Base-by-base conservation (phyloP, 2,797 vertebrate genomes). In the Macroramphosus scolopax region DNA sequence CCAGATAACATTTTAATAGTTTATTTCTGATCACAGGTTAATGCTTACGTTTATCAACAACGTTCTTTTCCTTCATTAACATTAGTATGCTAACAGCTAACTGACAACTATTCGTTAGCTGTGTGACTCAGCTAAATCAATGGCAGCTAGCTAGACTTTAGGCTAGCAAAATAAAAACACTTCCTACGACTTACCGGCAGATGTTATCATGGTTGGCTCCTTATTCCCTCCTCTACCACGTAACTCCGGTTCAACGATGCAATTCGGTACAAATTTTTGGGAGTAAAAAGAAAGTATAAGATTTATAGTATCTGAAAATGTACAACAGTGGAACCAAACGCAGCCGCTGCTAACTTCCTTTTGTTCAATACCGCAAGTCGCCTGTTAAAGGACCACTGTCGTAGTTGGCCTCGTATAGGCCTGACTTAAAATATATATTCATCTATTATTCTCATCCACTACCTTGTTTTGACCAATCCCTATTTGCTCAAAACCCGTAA, bases 111-210 rank as follows among this genome's bases (percentile, higher is more conserved):
- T 49, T 72, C 14, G 11, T 63, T 66, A 70, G 75, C 86, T 40
- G 25, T 91, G 89, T 92, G 91, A 92, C 91, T 92, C 91, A 92
- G 91, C 91, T 91, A 87, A 90, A 85, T 89, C 83, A 89, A 85
- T 81, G 74, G 69, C 53, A 45, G 62, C 53, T 41, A 60, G 72
- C 53, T 74, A 26, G 32, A 56, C 17, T 34, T 18, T 25, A 15
- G 1, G 43, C 54, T 60, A 76, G 12, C 49, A 57, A 61, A 73
- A 77, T 41, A 57, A 68, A 64, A 17, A 35, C 25, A 33, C 12
- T 31, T 35, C 34, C 2, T 2, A 25, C 3, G 14, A 63, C 88
- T 85, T 75, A 92, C 91, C 91, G 42, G 91, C 91, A 40, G 91
- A 92, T 24, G 91, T 92, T 70, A 92, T 90, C 91, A 92, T 92